Base-by-base conservation (phyloP, 2,113 vertebrate species). In the Equus przewalskii region DNA sequence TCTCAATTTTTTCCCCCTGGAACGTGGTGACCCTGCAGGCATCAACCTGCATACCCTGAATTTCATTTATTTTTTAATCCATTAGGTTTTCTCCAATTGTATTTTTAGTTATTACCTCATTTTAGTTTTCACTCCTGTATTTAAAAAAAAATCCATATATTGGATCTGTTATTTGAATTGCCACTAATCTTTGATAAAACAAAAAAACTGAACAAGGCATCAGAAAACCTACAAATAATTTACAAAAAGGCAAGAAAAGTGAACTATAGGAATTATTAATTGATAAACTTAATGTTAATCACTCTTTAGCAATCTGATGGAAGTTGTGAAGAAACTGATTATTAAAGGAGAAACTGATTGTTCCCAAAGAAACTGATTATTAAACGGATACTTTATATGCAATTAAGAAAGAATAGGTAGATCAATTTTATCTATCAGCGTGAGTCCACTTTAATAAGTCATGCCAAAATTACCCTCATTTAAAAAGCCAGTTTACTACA, bases 1-100 rank as follows among this genome's bases (percentile, higher is more conserved):
- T 19, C 56, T 84, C 49, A 58, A n/a, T 70, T 46, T n/a, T 9
- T 18, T 21, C 7, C 6, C 11, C 16, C 56, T 80, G 60, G 15
- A 76, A 79, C 44, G 54, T 64, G 6, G 30, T 85, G 87, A 58
- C 56, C 33, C 36, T 33, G 6, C 36, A 18, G 44, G 41, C 28
- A 5, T 60, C 49, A 80, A 75, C 18, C 26, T 91, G 28, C 24
- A 86, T 58, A 81, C 28, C 24, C 6, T 49, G 60, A 16, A 81
- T 95, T 97, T 84, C 26, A 65, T 54, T 91, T 82, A 78, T 81
- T 76, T 78, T 87, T 95, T 84, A 82, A n/a, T n/a, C 58, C 64
- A 16, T 41, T 58, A 64, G 36, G 1, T 54, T 92, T 79, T 84
- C 26, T 72, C 14, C 41, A 79, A 46, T 64, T 93, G 60, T n/a